phyloP scores from a whole-genome alignment of 2,113 vertebrate genomes.

The Rattus norvegicus region GRCr8 NC_086025.1:40061501-40062000 shows the following conservation, averaged over 20 bases:
- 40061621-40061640: background rate
- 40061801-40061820: background rate
- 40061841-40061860: background rate
- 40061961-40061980: conserved; percentile 28
- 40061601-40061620: background rate
- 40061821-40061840: background rate
- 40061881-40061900: background rate
- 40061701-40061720: background rate
- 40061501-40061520: background rate
- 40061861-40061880: background rate
- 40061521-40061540: conserved; percentile 48
- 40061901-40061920: background rate
- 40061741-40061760: background rate
- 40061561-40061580: background rate
- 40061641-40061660: background rate
- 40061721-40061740: background rate
- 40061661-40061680: conserved; percentile 1
- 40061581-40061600: background rate
- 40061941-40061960: conserved; percentile 6
- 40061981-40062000: background rate
- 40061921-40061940: background rate
- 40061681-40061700: conserved; percentile 59
- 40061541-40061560: conserved; percentile 1
- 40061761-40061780: background rate
- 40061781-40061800: conserved; percentile 19